phyloP scores from a whole-genome alignment of 2,113 vertebrate species.

The Pelecanoides urinatrix region DNA sequence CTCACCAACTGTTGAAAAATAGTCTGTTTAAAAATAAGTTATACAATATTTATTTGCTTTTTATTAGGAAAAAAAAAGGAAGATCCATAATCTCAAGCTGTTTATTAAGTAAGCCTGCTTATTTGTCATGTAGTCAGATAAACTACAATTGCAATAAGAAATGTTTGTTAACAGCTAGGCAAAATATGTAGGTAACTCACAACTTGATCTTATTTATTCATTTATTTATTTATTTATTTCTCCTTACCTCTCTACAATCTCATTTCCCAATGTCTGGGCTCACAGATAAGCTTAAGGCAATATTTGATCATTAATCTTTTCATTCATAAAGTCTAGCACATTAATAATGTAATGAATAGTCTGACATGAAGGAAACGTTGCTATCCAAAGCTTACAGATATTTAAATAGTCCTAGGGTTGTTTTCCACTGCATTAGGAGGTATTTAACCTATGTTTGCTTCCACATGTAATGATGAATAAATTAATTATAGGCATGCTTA shows the following conservation, averaged over 20 bases:
- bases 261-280: neutral
- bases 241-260: neutral
- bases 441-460: neutral
- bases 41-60: neutral
- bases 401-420: neutral
- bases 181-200: neutral
- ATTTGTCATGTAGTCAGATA: neutral
- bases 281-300: neutral
- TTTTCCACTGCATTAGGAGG: neutral
- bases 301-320: neutral
- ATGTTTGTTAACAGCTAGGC: neutral
- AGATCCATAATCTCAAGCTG: neutral
- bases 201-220: neutral
- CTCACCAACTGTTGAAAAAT: slow-evolving; percentile 13
- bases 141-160: neutral
- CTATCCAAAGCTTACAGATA: neutral
- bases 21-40: neutral
- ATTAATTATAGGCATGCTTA: neutral
- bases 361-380: neutral
- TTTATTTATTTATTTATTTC: neutral
- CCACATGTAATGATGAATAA: neutral
- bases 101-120: neutral
- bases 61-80: neutral
- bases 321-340: neutral
- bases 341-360: neutral